Base-by-base conservation (phyloP, 2,888 invertebrate genomes). In the Tenthredo scrophulariae region DNA sequence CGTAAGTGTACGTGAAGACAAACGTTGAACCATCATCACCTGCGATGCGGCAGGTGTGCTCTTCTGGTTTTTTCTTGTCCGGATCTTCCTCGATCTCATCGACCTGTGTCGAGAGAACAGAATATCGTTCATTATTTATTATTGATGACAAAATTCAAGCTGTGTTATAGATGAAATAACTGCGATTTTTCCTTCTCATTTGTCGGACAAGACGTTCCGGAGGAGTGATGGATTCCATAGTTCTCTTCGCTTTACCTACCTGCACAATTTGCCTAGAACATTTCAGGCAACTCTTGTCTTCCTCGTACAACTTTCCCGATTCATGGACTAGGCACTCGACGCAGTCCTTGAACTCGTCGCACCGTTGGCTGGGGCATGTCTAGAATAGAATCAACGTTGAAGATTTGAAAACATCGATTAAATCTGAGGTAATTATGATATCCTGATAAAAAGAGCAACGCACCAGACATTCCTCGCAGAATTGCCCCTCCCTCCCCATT, bases 381-480 rank as follows among this genome's bases (percentile, higher is more conserved):
- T 95, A 89, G 9, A 85, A 85, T 67, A 15, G 33, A 18, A 67
- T 13, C 0, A 67, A 67, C 18, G 15, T 33, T 26, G 1, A 13
- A 67, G 18, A 33, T 67, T 33, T 67, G 6, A 0, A 10, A 62
- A 10, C 13, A 22, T 26, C 22, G 62, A 26, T 62, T 5, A 67
- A 6, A 33, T 67, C 6, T 6, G 67, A 18, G 33, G 33, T 26
- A 2, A 67, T 33, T 33, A 15, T 18, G 0, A 13, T 18, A 18
- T 67, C 15, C 6, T 33, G 33, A 33, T 29, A 29, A 33, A 67
- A 67, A 33, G 1, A 10, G 5, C 18, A 33, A 88, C 91, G 86
- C 67, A 95, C 95, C 0, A 96, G 95, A 89, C 97, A 97, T 82
- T 95, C 95, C 87, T 97, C 96, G 91, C 98, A 98, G 87, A 95